Evolutionary conservation across 2,113 vertebrate genomes (phyloP), one percentile per base, ranked within the genome.

Genomic region (Bubo blakistoni): DNA sequence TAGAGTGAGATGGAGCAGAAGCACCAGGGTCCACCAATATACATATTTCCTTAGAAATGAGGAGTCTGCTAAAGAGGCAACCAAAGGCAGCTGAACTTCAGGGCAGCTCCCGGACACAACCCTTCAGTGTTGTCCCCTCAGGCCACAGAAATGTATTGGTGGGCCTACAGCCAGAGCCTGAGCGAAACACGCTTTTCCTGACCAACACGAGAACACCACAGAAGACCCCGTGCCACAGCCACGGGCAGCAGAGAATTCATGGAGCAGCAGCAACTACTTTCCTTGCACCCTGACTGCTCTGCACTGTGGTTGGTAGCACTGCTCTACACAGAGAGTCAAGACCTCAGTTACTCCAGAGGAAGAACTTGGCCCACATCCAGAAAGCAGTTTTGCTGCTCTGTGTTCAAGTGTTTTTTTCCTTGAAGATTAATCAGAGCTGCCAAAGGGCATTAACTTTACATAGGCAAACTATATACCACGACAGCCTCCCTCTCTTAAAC

Each of bases 381-480:
- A 77, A 72, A 87, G 71, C 29, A 71, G 65, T 36, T 72, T 21
- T 61, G 52, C 84, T 85, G 49, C 58, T 89, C 84, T 59, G 6
- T 21, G 29, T 76, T 85, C 34, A 62, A 93, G 87, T 29, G 34
- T 0, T 4, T 58, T 78, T 46, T 55, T 9, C 20, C 90, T 76
- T 91, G 62, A 91, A 93, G 58, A 96, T 91, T 82, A 91, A 94
- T 93, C 90, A 85, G 90, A 91, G 74, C 70, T 91, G 93, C 84
- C 96, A 95, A 91, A 94, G 94, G 58, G 87, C 87, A 85, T 85
- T 79, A 92, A 61, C 78, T 79, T 93, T 51, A 72, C 85, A 70
- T 14, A 65, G 94, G 54, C 81, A 95, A 89, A 69, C 70, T 49
- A 38, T 6, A 82, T 34, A 73, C 83, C 86, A 91, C 14, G 26